Base-by-base conservation (phyloP, 2,113 vertebrate genomes). In the Salvelinus alpinus region DNA sequence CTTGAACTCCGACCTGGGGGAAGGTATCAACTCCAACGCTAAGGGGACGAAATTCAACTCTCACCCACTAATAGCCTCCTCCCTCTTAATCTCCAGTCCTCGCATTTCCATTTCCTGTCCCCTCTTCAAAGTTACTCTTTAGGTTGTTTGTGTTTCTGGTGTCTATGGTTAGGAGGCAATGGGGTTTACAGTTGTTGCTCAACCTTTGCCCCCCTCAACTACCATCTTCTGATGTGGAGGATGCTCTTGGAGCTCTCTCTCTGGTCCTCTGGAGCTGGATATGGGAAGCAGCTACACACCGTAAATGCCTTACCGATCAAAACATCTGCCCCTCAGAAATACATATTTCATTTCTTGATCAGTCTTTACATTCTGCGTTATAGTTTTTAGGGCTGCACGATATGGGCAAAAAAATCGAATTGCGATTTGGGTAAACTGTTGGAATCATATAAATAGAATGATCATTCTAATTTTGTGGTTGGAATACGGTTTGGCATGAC, bases 51-150 rank as follows among this genome's bases (percentile, higher is more conserved):
- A 13, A 62, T 62, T 70, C 51, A 54, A 73, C 71, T 34, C 48
- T 14, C 48, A 16, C 48, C 48, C 16, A 18, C 48, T 44, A 16
- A 22, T 38, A 14, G 8, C 18, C 24, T 62, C 66, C 3, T 74
- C 75, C 57, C 67, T 60, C 70, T 71, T 12, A 62, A 24, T 62
- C 13, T 62, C 75, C 54, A 34, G 13, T 75, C 57, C 62, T 74
- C 47, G 71, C 74, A 79, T 73, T 51, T 12, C 38, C 38, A 44
- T 44, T 74, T 69, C 73, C 66, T 78, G 68, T 72, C 67, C 75
- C 69, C 82, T 80, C 1, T 71, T 71, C 64, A 81, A 16, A 76
- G 78, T 82, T 79, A 74, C 77, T 22, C 59, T 54, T 54, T 54
- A 1, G 14, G 85, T 77, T 72, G 48, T 24, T 82, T 77, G 70